Conservation (phyloP, 1,140 invertebrate genomes). For the Drosophila suzukii region DNA sequence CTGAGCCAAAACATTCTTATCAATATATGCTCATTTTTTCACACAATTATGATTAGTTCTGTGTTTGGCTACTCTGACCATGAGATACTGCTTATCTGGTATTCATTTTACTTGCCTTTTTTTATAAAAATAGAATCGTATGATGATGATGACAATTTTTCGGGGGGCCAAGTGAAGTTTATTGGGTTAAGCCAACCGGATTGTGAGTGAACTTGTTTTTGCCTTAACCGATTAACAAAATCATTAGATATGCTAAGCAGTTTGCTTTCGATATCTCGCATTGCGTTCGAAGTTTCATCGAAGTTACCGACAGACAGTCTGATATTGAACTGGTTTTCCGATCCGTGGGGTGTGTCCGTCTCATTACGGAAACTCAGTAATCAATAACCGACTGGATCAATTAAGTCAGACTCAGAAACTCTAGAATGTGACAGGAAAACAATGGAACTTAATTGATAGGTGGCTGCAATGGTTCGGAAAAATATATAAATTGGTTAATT, state of each 20-base stretch:
- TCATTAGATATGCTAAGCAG: slow-evolving; percentile 49
- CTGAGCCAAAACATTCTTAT: slow-evolving; percentile 7
- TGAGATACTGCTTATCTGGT: slow-evolving; percentile 14
- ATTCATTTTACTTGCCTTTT: slow-evolving; percentile 1
- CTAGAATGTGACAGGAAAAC: not conserved
- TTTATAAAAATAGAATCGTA: slow-evolving; percentile 3
- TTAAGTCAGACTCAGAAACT: slow-evolving; percentile 1
- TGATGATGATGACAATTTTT: slow-evolving; percentile 18
- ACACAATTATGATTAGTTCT: slow-evolving; percentile 21
- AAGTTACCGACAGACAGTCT: slow-evolving; percentile 28
- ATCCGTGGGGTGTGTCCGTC: slow-evolving; percentile 16
- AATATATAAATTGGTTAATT: not conserved
- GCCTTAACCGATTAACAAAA: slow-evolving; percentile 26
- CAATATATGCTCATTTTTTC: slow-evolving; percentile 9
- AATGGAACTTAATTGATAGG: not conserved
- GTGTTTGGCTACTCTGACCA: not conserved
- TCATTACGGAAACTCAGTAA: slow-evolving; percentile 20
- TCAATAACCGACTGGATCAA: slow-evolving; percentile 13
- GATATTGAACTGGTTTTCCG: slow-evolving; percentile 27
- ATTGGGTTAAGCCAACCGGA: slow-evolving; percentile 51
- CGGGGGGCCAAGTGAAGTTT: slow-evolving; percentile 9
- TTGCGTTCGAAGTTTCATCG: not conserved
- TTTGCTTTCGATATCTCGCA: slow-evolving; percentile 24
- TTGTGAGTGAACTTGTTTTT: slow-evolving; percentile 49
- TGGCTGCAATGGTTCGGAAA: not conserved